phyloP scores from a whole-genome alignment of 2,113 vertebrate species.

The Okapia johnstoni region DNA sequence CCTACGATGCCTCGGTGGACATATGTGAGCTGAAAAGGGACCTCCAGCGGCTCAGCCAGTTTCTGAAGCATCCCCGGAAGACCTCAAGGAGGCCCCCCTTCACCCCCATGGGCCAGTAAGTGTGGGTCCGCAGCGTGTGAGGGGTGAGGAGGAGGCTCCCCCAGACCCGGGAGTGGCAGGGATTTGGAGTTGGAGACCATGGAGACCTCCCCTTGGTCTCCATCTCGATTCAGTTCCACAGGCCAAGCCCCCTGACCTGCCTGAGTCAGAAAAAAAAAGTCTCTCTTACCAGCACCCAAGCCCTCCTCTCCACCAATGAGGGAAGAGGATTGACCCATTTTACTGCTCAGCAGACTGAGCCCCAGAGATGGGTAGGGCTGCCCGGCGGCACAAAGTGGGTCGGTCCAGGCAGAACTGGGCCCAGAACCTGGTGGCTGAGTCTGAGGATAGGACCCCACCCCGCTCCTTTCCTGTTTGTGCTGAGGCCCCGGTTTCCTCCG shows the following conservation, averaged over 20 bases:
- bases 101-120: slow-evolving; percentile 27
- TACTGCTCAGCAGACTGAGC: background rate
- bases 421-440: background rate
- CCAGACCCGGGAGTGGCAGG: rapidly evolving
- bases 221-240: background rate
- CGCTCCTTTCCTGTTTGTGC: background rate
- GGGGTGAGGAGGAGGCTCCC: background rate
- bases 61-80: slow-evolving; percentile 26
- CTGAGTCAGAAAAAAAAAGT: background rate
- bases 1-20: slow-evolving; percentile 33
- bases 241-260: background rate
- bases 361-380: background rate
- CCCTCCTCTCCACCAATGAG: background rate
- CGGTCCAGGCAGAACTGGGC: background rate
- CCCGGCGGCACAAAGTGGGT: background rate
- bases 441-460: background rate
- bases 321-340: background rate
- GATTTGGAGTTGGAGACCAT: background rate
- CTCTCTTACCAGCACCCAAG: background rate
- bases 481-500: background rate
- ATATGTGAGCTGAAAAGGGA: slow-evolving; percentile 67
- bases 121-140: background rate
- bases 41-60: slow-evolving; percentile 46
- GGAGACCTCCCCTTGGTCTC: background rate
- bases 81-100: background rate